phyloP scores from a whole-genome alignment of 1,140 invertebrate species.

The Drosophila tani region DNA sequence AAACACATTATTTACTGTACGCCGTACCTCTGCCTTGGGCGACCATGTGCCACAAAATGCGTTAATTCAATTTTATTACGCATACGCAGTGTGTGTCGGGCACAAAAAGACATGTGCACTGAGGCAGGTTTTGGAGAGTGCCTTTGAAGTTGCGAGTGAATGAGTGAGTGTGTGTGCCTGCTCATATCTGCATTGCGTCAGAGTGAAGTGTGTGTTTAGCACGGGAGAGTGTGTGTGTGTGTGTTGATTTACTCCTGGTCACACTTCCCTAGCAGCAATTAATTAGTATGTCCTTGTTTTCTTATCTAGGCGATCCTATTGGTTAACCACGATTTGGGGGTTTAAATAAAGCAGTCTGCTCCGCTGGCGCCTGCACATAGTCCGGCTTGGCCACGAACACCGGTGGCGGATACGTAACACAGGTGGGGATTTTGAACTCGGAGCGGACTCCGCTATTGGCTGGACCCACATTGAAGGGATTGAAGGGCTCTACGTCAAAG shows the following conservation, averaged over 20 bases:
- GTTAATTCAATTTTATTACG: slow-evolving; percentile 78
- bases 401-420: slow-evolving; percentile 52
- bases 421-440: slow-evolving; percentile 47
- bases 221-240: slow-evolving; percentile 3
- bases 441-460: slow-evolving; percentile 6
- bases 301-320: slow-evolving; percentile 1
- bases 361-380: slow-evolving; percentile 17
- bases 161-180: slow-evolving; percentile 18
- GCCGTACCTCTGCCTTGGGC: slow-evolving; percentile 36
- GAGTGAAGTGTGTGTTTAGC: slow-evolving; percentile 41
- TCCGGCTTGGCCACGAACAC: slow-evolving; percentile 42
- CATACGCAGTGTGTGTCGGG: slow-evolving; percentile 60
- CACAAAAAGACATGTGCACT: slow-evolving; percentile 49
- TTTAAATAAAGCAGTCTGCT: too few species aligned
- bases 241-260: slow-evolving; percentile 18
- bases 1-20: slow-evolving; percentile 43
- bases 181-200: slow-evolving; percentile 70
- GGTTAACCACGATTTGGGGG: too few species aligned
- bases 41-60: slow-evolving; percentile 56
- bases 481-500: slow-evolving; percentile 31
- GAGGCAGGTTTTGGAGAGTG: slow-evolving; percentile 36
- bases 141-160: not conserved
- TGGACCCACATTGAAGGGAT: slow-evolving; percentile 61
- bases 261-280: slow-evolving; percentile 15
- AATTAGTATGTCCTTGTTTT: slow-evolving; percentile 38